phyloP scores from a whole-genome alignment of 1,140 invertebrate genomes.

The Panulirus ornatus region DNA sequence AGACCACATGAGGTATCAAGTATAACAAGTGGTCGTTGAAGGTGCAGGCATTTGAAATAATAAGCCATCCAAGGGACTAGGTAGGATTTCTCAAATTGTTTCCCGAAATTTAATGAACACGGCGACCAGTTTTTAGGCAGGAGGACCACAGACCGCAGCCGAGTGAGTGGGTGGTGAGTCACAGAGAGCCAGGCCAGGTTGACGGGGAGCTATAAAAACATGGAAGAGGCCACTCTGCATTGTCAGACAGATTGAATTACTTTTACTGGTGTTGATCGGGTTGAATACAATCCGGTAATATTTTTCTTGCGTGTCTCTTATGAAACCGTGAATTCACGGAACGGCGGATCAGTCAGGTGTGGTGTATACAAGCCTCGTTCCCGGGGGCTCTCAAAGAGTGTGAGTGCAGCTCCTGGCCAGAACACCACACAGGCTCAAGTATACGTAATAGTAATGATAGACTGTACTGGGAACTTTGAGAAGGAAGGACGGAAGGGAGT shows the following conservation, averaged over 20 bases:
- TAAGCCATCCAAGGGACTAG: no score
- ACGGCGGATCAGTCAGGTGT: no score
- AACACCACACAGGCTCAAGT: neutral
- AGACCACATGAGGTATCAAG: no score
- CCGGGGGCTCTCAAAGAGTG: neutral
- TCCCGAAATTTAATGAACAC: neutral
- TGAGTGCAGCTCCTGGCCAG: neutral
- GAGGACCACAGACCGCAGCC: neutral
- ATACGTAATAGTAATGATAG: no score
- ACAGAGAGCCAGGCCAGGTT: neutral
- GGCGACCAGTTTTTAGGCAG: neutral
- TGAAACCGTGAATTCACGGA: no score
- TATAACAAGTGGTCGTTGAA: no score
- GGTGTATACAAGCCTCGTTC: no score
- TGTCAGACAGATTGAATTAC: neutral
- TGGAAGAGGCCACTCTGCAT: neutral
- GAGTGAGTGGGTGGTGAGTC: neutral
- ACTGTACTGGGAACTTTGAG: no score
- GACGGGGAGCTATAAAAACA: neutral
- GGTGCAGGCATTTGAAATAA: no score
- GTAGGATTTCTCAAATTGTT: neutral
- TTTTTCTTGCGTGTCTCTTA: neutral
- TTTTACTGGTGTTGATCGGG: neutral
- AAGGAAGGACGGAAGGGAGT: no score
- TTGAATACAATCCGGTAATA: neutral